A percentile compares a stretch with the other conserved stretches of the same genome.
Conservation (phyloP, 2,888 invertebrate genomes). For the Hirtodrosophila alboralis region DNA sequence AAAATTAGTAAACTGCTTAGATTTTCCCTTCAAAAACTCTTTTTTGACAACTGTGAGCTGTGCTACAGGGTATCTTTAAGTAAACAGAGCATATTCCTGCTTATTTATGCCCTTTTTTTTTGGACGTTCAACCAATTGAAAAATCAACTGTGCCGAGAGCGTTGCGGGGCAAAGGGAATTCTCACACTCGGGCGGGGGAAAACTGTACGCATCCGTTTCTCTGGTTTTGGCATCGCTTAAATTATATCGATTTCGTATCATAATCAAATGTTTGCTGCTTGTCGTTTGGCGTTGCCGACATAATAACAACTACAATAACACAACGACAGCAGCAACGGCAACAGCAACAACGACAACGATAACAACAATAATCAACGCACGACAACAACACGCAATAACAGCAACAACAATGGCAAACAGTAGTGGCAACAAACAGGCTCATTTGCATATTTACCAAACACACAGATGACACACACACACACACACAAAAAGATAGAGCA, state of each 20-base stretch:
- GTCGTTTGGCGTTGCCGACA: conserved; percentile 67
- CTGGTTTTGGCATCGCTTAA: conserved; percentile 73
- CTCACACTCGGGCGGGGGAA: conserved; percentile 10
- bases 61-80: too few species aligned
- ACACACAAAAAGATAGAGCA: conserved; percentile 13
- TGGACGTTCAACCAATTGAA: conserved; percentile 39
- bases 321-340: conserved; percentile 35
- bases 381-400: conserved; percentile 52
- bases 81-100: too few species aligned
- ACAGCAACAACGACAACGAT: conserved; percentile 46
- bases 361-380: conserved; percentile 77
- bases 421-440: conserved; percentile 80
- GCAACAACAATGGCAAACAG: conserved; percentile 76
- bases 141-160: conserved; percentile 39
- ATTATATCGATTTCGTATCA: conserved; percentile 81
- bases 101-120: too few species aligned
- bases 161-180: neutral
- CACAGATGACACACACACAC: conserved; percentile 58
- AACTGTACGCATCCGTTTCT: conserved; percentile 57
- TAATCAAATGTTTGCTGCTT: conserved; percentile 80
- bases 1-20: too few species aligned
- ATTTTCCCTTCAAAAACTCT: too few species aligned
- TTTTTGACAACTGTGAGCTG: too few species aligned
- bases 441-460: conserved; percentile 80
- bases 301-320: conserved; percentile 74